Conservation (phyloP, 2,113 vertebrate species). For the Megaleporinus macrocephalus region DNA sequence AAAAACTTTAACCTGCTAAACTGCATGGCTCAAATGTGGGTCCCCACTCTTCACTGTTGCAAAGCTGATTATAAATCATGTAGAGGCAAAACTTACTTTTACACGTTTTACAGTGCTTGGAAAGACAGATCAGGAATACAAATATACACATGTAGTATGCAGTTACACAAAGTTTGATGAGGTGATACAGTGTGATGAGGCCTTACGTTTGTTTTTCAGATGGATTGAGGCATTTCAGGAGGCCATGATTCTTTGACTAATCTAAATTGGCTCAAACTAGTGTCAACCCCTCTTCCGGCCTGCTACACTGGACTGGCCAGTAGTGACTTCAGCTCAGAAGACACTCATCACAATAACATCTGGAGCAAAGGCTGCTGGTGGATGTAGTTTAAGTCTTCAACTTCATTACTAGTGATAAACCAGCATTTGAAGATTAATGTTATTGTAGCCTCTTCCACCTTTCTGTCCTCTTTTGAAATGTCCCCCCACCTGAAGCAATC, state of each 20-base stretch:
- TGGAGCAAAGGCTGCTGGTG: slow-evolving; percentile 22
- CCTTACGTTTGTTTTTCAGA: slow-evolving; percentile 71
- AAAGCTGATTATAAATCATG: too few species aligned
- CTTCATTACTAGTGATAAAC: neutral
- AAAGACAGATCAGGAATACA: too few species aligned
- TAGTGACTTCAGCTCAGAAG: neutral
- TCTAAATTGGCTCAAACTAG: neutral
- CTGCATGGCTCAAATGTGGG: too few species aligned
- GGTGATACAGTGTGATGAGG: neutral
- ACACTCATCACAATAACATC: neutral
- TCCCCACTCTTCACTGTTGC: too few species aligned
- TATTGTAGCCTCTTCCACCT: slow-evolving; percentile 10
- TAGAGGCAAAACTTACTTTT: too few species aligned
- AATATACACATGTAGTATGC: neutral
- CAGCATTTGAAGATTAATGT: slow-evolving; percentile 8
- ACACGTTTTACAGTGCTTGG: too few species aligned
- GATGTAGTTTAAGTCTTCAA: slow-evolving; percentile 24
- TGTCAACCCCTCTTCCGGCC: neutral
- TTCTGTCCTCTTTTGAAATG: neutral
- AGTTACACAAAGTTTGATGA: neutral
- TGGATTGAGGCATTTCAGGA: slow-evolving; percentile 96
- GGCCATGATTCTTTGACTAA: slow-evolving; percentile 86
- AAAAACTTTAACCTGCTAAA: too few species aligned
- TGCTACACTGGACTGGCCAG: neutral
- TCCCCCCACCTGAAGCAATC: neutral